Base-by-base conservation (phyloP, 2,888 invertebrate species). In the Tinea pellionella region DNA sequence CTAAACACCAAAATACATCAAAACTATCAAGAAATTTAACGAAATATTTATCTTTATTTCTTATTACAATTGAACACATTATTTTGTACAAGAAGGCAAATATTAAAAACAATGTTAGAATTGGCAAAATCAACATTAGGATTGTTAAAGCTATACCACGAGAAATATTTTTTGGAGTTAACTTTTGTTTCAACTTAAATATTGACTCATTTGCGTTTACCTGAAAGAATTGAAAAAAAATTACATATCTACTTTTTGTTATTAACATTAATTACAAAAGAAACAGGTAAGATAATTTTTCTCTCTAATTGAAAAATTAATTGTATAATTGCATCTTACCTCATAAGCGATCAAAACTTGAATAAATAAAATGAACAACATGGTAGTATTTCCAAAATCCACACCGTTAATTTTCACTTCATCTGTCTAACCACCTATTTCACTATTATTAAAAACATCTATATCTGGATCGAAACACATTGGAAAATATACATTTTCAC, bases 1-100 rank as follows among this genome's bases (percentile, higher is more conserved):
- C 89, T 18, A 89, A 65, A 30, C 88, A 84, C 89, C 89, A 89
- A 60, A 89, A 78, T 1, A 82, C 79, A 65, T 90, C 90, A 8
- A 83, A 79, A 47, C 89, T 89, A 37, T 85, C 77, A 18, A 90
- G 70, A 15, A 89, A 77, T 18, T 80, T 78, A 2, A 71, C 78
- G 64, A 86, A 90, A 61, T 76, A 68, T 42, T 75, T 69, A 53
- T 78, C 78, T 61, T 66, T 71, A 61, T 63, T 65, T 62, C 66
- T 72, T 32, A 78, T 77, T 1, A 72, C 62, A n/a, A 73, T 62
- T 12, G 66, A 72, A 68, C 78, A 78, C 13, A 75, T 1, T 1
- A 68, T 61, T 65, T 77, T 79, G 61, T 75, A 78, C 12, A 69
- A 18, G 16, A 68, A 65, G 8, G 71, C 72, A 61, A 71, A 24